Base-by-base conservation (phyloP, 2,113 vertebrate species). In the Megaptera novaeangliae region DNA sequence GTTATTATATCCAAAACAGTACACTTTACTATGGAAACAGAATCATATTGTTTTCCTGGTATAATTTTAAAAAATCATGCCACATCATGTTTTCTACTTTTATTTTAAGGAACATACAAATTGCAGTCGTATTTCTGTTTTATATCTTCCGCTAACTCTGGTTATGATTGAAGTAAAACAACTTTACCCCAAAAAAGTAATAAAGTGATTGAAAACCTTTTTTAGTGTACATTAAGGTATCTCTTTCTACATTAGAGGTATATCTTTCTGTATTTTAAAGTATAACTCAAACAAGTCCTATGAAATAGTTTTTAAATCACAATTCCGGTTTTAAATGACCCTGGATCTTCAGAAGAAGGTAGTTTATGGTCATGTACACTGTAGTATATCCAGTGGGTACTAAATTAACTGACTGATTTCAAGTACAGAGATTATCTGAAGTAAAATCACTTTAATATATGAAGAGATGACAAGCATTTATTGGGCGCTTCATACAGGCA, bases 41-140 rank as follows among this genome's bases (percentile, higher is more conserved):
- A 96, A 93, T 97, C 94, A 96, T 96, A 82, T 98, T 98, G 94
- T 98, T 98, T 98, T 98, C 94, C 83, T 98, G 96, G 84, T 93
- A 93, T 94, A 36, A 94, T 97, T 95, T 97, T 85, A 8, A 8
- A 81, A 93, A 96, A 83, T 27, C 77, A 1, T 91, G 72, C 90
- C 86, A 78, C n/a, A 20, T 92, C 20, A 8, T 94, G 17, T 59
- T 80, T 97, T 96, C 69, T 93, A 46, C 49, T 96, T 96, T 96
- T 11, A 64, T 68, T 86, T 57, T 93, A 95, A 95, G 20, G 63
- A 85, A 44, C 75, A 44, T 95, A 92, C 55, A 96, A 96, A 83
- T 6, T 94, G 21, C 27, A 94, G 29, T 78, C 72, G 46, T 3
- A 4, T 91, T 97, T 88, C 12, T 4, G 5, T 77, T 97, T 95